Evolutionary conservation across 2,888 invertebrate species (phyloP), one percentile per base, ranked within the genome.

Genomic region (Ernsta delagoae): DNA sequence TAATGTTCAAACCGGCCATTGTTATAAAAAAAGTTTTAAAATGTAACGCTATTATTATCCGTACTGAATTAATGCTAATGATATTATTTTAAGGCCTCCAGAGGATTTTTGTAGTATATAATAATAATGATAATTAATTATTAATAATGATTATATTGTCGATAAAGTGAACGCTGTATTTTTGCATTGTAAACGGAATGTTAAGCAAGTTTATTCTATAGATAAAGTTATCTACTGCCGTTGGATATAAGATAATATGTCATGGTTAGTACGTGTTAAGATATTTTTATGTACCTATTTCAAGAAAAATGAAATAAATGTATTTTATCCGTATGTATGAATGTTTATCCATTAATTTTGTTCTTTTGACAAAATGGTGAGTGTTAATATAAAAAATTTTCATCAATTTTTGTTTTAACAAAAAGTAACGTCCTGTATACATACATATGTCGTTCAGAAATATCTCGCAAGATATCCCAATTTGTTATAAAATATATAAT

Each of bases 1-100:
- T 24, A 80, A 81, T 62, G 62, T 68, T 77, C 89, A 91, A 89
- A 90, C 92, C 92, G 92, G 91, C 92, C 92, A 92, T 90, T 79
- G 87, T 80, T 75, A 79, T 80, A 79, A 80, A 82, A 80, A 61
- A 59, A 62, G 59, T 70, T 66, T 72, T 72, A 69, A 71, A 65
- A 71, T 71, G 45, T 67, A 61, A 56, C 74, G 77, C 74, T 79
- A 77, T 24, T 34, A 16, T 34, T 78, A 80, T 73, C 78, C 83
- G 87, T 89, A 89, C 84, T 87, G 84, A 87, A 77, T 79, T 75
- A 80, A 68, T 75, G 82, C 83, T 84, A 83, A 77, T 76, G 72
- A 79, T 82, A 56, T 78, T 81, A 77, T 75, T 78, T 77, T 87
- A 87, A 85, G 83, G 80, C 83, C 78, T 81, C 77, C 77, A 77